Evolutionary conservation across 1,140 invertebrate species (phyloP).

Genomic region (Caligus rogercresseyi): DNA sequence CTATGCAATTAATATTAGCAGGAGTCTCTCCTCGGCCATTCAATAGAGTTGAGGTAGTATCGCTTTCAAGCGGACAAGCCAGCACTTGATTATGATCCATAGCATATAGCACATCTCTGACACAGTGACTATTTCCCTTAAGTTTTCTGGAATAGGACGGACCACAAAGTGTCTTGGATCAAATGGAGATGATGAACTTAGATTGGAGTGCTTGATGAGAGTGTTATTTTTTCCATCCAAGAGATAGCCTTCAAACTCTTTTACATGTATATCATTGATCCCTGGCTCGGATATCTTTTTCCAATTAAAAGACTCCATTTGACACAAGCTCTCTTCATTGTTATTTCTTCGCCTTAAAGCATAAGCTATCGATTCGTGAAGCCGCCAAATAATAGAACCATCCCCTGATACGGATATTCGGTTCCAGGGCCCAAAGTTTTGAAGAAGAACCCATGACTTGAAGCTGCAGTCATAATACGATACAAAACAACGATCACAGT

Average conservation of each 20-base stretch:
- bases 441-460: not conserved
- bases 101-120: too few relatives aligned
- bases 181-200: not conserved
- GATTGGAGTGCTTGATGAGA: not conserved
- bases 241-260: not conserved
- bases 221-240: not conserved
- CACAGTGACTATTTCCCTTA: too few relatives aligned
- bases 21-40: too few relatives aligned
- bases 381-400: not conserved
- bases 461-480: not conserved
- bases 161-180: not conserved
- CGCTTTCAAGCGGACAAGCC: too few relatives aligned
- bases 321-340: too few relatives aligned
- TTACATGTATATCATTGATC: not conserved
- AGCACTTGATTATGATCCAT: too few relatives aligned
- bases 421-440: not conserved
- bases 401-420: not conserved
- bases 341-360: not conserved
- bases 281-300: not conserved
- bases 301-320: not conserved
- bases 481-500: not conserved
- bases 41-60: too few relatives aligned
- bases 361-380: not conserved
- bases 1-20: too few relatives aligned
- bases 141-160: too few relatives aligned